A percentile compares a stretch with the other conserved stretches of the same genome.
These are phyloP conservation scores for Glaucopsyche alexis DNA, from an alignment of 2,888 invertebrate species.

Conservation along the genomic window DNA sequence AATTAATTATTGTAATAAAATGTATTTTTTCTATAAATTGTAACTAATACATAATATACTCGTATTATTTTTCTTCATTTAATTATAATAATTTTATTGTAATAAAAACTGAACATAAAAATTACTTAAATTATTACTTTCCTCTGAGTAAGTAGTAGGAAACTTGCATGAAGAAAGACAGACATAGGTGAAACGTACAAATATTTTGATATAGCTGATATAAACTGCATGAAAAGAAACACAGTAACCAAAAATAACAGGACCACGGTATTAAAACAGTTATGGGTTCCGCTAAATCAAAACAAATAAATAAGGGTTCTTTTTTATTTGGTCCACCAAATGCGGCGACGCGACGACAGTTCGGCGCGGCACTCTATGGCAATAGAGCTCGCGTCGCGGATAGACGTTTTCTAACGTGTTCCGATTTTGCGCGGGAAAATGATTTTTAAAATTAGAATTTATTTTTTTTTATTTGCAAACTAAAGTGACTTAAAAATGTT, in stretches of 20 bases:
- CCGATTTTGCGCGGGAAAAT: constrained; percentile 40
- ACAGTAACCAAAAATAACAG: constrained; percentile 4
- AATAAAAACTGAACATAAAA: neutral
- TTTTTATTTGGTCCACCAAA: constrained; percentile 8
- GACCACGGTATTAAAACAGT: constrained; percentile 15
- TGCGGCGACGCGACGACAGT: constrained; percentile 14
- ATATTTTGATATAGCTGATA: neutral
- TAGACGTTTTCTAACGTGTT: constrained; percentile 51
- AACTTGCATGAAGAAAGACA: neutral
- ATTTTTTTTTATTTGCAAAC: neutral
- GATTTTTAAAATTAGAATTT: constrained; percentile 30
- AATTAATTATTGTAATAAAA: too few relatives aligned
- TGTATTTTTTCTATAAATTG: too few relatives aligned
- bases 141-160: neutral
- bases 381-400: constrained; percentile 47
- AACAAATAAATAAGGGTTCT: constrained; percentile 28
- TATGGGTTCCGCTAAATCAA: neutral
- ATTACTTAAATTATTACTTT: neutral
- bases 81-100: neutral
- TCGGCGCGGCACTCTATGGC: constrained; percentile 19
- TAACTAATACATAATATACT: neutral
- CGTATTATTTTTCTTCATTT: neutral
- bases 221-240: constrained; percentile 20
- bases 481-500: constrained; percentile 41
- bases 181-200: neutral